Evolutionary conservation across 2,113 vertebrate species (phyloP).

Genomic region (Candoia aspera): DNA sequence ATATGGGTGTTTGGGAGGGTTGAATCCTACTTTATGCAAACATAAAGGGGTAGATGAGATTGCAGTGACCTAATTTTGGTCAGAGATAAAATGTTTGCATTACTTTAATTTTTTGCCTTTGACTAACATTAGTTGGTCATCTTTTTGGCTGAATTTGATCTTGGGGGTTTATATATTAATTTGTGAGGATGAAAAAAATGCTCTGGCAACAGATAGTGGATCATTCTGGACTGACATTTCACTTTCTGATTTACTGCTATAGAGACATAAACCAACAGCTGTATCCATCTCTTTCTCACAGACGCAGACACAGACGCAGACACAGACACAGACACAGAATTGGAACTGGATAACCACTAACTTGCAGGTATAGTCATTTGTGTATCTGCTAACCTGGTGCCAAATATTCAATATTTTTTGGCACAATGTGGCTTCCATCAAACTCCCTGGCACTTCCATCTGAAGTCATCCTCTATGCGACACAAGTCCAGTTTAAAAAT

Average conservation of each 20-base stretch:
- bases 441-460: background rate
- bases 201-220: background rate
- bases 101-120: background rate
- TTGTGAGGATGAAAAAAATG: background rate
- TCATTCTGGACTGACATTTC: background rate
- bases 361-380: background rate
- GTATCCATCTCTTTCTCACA: background rate
- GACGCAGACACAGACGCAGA: too few relatives aligned
- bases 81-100: background rate
- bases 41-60: background rate
- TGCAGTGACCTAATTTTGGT: background rate
- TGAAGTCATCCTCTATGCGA: background rate
- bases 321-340: background rate
- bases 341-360: background rate
- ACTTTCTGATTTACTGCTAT: background rate
- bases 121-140: background rate
- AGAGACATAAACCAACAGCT: background rate
- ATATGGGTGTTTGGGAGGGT: background rate
- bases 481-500: background rate
- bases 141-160: background rate
- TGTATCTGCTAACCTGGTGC: background rate
- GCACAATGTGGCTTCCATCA: background rate
- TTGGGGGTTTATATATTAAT: background rate
- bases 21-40: background rate
- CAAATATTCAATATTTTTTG: background rate